phyloP scores from a whole-genome alignment of 2,797 vertebrate species.

The Pogoniulus pusillus region DNA sequence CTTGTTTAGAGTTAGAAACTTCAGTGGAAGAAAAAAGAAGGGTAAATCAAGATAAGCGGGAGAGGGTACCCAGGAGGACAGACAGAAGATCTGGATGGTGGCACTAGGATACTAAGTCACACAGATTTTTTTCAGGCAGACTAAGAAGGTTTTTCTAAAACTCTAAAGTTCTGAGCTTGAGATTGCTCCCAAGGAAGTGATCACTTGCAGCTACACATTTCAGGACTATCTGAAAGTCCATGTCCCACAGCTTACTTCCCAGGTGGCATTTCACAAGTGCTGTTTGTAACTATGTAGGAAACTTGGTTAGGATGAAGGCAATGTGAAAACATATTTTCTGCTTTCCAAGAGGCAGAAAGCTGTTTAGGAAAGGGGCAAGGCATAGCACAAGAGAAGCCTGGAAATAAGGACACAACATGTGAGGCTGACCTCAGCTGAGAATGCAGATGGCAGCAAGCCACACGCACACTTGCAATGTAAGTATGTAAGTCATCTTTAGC shows the following conservation, averaged over 20 bases:
- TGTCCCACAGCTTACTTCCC: neutral
- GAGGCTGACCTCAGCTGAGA: constrained; percentile 22
- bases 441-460: constrained; percentile 23
- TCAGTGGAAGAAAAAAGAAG: neutral
- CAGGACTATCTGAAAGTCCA: neutral
- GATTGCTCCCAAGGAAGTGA: neutral
- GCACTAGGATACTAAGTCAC: neutral
- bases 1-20: neutral
- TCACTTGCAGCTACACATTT: neutral
- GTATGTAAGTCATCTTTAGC: neutral
- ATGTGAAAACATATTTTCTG: neutral
- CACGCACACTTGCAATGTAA: neutral
- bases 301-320: neutral
- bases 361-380: neutral
- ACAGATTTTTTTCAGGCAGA: neutral
- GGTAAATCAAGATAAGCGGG: neutral
- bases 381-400: neutral
- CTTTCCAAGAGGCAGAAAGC: constrained; percentile 1
- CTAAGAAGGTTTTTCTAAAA: neutral
- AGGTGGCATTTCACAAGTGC: neutral
- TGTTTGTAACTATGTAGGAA: neutral
- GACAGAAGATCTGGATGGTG: neutral
- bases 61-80: neutral
- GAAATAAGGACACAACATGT: neutral
- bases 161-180: neutral